Base-by-base conservation (phyloP, 2,797 vertebrate species). In the Hylomyscus alleni region DNA sequence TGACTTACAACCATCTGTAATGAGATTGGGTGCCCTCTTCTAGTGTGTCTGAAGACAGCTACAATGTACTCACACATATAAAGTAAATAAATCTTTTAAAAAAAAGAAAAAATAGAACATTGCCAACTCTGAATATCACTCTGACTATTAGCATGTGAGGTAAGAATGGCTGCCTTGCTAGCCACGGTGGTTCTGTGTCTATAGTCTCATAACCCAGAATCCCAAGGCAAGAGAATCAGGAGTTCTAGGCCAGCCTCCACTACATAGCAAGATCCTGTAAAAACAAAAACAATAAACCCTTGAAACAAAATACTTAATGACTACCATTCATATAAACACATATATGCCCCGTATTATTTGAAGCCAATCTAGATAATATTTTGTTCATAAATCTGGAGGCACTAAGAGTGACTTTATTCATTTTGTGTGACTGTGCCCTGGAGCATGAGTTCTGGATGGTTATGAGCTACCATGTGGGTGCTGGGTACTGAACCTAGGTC, bases 381-480 rank as follows among this genome's bases (percentile, higher is more conserved):
- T 96, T 17, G 54, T 65, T 95, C 19, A 78, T 72, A 89, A 84
- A 80, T 90, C 69, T 76, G 22, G 91, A 92, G 93, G 19, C 73
- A 58, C 91, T 93, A n/a, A 67, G 19, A 67, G 50, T 37, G 34
- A 50, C 20, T 67, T 67, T 60, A 82, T 60, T 60, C n/a, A 29
- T 15, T 60, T 29, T 85, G 19, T n/a, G 50, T n/a, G 44, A 24
- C 62, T 24, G 19, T n/a, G 0, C 81, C 81, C 56, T n/a, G 40
- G 44, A 67, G 34, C 47, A n/a, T 14, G 44, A 50, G 34, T 52
- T 67, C 31, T 85, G 44, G 31, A n/a, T 44, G 6, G 44, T 44
- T 44, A 6, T 44, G 44, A 44, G 6, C 44, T 44, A 44, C 44
- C 24, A 8, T 44, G 56, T 62, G 40, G 82, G 40, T 85, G 6